Evolutionary conservation across 2,113 vertebrate species (phyloP).

Genomic region (Zosterops lateralis): DNA sequence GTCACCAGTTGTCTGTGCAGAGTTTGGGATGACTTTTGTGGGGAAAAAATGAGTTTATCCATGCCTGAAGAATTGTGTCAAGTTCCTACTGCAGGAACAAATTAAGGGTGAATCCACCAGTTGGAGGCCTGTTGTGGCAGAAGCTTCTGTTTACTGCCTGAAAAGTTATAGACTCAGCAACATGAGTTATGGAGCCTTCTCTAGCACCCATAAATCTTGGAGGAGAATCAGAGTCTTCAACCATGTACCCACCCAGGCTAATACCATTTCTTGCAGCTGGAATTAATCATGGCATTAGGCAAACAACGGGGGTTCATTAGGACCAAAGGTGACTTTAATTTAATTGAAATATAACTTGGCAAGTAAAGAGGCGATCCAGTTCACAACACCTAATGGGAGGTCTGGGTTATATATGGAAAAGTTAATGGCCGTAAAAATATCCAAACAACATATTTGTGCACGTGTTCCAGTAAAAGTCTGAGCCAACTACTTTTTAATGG

Average conservation of each 20-base stretch:
- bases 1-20: background rate
- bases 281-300: conserved; percentile 68
- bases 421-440: conserved; percentile 67
- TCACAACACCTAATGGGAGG: conserved; percentile 71
- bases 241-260: conserved; percentile 42
- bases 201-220: conserved; percentile 23
- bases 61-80: background rate
- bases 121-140: background rate
- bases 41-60: background rate
- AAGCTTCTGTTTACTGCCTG: conserved; percentile 3
- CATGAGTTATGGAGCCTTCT: conserved; percentile 23
- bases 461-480: conserved; percentile 52
- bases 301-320: conserved; percentile 70
- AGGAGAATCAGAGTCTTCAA: conserved; percentile 35
- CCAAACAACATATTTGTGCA: conserved; percentile 69
- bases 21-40: background rate
- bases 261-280: conserved; percentile 59
- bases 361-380: conserved; percentile 55
- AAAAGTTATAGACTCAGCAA: background rate
- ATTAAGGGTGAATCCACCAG: background rate
- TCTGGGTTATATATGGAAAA: conserved; percentile 68
- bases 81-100: background rate
- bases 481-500: conserved; percentile 55
- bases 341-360: conserved; percentile 73
- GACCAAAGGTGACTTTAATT: conserved; percentile 72